Percentiles rank a stretch among this genome's conserved stretches.
These are phyloP conservation scores for Oryctes rhinoceros DNA, from an alignment of 1,140 invertebrate genomes.

Conservation along the genomic window DNA sequence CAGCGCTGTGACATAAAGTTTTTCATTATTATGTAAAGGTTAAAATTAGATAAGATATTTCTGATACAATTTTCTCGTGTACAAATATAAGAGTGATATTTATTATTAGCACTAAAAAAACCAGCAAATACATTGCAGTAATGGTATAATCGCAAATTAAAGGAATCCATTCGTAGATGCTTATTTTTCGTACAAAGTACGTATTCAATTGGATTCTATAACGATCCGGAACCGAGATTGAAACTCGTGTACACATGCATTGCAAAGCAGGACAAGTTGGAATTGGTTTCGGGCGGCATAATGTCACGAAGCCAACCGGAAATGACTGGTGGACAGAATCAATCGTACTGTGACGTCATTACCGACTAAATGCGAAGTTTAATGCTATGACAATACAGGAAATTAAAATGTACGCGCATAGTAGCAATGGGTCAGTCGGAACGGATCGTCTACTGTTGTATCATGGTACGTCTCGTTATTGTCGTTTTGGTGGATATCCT, in stretches of 20 bases:
- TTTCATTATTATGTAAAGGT: no score
- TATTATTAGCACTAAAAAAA: no score
- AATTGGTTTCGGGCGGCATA: conserved; percentile 49
- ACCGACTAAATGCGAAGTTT: conserved; percentile 46
- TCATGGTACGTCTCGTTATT: neutral
- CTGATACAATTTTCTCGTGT: no score
- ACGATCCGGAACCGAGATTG: neutral
- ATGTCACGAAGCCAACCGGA: conserved; percentile 50
- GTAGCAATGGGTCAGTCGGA: conserved; percentile 31
- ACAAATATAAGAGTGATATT: no score
- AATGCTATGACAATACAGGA: conserved; percentile 52
- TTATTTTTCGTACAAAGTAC: conserved; percentile 20
- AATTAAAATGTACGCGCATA: conserved; percentile 49
- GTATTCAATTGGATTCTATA: conserved; percentile 15
- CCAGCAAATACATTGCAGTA: no score
- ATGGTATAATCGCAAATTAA: no score
- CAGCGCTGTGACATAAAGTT: no score
- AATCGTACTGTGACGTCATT: conserved; percentile 50
- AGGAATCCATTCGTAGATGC: neutral
- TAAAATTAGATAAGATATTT: no score
- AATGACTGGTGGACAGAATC: conserved; percentile 51
- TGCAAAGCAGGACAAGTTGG: conserved; percentile 46
- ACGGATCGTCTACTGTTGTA: neutral
- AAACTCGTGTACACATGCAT: conserved; percentile 28
- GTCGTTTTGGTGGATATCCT: conserved; percentile 17